Evolutionary conservation across 1,140 invertebrate genomes (phyloP), one percentile per base, ranked within the genome.

Genomic region (Probaryconus sp.): DNA sequence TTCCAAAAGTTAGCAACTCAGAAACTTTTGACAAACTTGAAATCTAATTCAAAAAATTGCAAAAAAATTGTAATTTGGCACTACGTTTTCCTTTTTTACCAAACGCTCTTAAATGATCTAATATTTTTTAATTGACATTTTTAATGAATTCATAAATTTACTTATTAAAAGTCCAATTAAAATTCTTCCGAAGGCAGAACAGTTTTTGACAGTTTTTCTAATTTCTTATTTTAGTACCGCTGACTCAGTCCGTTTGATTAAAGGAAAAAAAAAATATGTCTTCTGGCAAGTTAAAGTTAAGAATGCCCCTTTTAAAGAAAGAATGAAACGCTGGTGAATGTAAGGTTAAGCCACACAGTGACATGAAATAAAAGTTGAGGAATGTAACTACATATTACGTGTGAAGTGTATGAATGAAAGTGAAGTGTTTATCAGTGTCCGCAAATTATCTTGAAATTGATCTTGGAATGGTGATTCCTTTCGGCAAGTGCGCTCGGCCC

Each of bases 301-400:
- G 40, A 43, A 43, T 43, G 40, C 40, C 30, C 40, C 40, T 43
- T 43, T 43, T 43, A 43, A 43, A 43, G 40, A 43, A 43, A 24
- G 40, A 43, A 43, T 24, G 26, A 43, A 24, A 43, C n/a, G 20
- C 40, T 7, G 20, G 40, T 11, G 40, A 43, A 43, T 11, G 40
- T 21, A 31, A 17, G 17, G 16, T 9, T 14, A 17, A 40, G 1
- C 20, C 14, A 13, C 16, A 7, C 16, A 17, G 14, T 40, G 37
- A 40, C 37, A 18, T 40, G 16, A 40, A 40, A 18, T 40, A 17
- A 40, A n/a, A 40, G 16, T 5, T 5, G 2, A 31, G 10, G 10
- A n/a, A n/a, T 31, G 30, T 10, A n/a, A 13, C 33, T 5, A 13
- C 10, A 13, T 10, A 35, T 3, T 35, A 14, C 5, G 33, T 3